phyloP scores from a whole-genome alignment of 2,888 invertebrate species.

The Cephus spinipes region DNA sequence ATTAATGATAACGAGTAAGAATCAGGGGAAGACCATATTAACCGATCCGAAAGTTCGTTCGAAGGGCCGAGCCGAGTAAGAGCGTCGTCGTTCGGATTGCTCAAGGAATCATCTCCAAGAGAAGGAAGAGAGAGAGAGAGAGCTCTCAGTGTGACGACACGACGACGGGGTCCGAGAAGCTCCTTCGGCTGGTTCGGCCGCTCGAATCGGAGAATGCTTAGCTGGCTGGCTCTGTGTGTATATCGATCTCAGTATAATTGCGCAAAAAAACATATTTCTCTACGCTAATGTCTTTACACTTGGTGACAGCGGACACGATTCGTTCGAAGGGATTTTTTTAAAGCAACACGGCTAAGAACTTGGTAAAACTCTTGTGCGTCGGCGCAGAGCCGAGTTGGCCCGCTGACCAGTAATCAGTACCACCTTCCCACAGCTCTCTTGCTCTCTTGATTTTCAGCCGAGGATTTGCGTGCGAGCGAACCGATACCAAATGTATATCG shows the following conservation, averaged over 20 bases:
- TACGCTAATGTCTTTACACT: conserved; percentile 49
- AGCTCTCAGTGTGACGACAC: too few species aligned
- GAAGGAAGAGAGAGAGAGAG: too few species aligned
- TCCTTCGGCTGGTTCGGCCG: conserved; percentile 30
- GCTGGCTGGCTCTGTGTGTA: conserved; percentile 64
- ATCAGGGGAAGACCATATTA: conserved; percentile 53
- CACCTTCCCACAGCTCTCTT: background rate
- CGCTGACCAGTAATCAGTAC: background rate
- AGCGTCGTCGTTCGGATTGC: background rate
- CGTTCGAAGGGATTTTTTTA: conserved; percentile 39
- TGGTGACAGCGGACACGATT: conserved; percentile 53
- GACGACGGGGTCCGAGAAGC: background rate
- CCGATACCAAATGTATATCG: conserved; percentile 31
- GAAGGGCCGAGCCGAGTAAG: conserved; percentile 36
- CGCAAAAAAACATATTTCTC: conserved; percentile 27
- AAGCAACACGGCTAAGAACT: background rate
- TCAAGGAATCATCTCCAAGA: background rate
- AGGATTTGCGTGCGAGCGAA: conserved; percentile 39
- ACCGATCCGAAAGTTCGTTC: conserved; percentile 50
- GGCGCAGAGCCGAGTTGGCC: background rate
- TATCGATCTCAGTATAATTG: conserved; percentile 40
- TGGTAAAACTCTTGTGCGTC: background rate
- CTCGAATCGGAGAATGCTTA: conserved; percentile 61
- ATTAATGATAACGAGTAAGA: conserved; percentile 53
- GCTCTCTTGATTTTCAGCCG: conserved; percentile 55